A percentile compares a stretch with the other conserved stretches of the same genome.
Conservation (phyloP, 2,113 vertebrate genomes). For the Scatophagus argus region DNA sequence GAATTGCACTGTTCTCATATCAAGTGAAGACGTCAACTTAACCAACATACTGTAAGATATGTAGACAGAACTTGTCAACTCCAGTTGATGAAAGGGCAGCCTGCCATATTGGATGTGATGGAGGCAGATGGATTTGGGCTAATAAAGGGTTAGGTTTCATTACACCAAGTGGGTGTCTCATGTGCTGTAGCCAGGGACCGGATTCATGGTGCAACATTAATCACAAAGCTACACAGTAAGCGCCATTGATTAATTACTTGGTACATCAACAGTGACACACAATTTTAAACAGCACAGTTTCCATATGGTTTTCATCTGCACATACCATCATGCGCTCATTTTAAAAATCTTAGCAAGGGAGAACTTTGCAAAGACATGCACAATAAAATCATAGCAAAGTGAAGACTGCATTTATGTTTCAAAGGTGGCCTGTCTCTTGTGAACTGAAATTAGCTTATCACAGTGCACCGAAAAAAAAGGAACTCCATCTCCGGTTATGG, state of each 20-base stretch:
- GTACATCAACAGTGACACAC: constrained; percentile 17
- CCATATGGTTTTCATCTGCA: background rate
- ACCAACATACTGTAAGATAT: background rate
- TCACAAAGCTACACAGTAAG: constrained; percentile 40
- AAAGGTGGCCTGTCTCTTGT: constrained; percentile 5
- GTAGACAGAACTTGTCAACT: background rate
- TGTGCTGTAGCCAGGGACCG: constrained; percentile 35
- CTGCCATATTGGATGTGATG: constrained; percentile 30
- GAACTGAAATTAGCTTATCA: constrained; percentile 43
- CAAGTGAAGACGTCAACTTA: background rate
- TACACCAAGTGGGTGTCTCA: constrained; percentile 35
- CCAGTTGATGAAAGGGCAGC: constrained; percentile 12
- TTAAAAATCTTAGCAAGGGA: background rate
- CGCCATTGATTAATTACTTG: constrained; percentile 41
- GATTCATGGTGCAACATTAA: constrained; percentile 49
- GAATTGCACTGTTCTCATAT: background rate
- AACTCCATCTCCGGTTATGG: constrained; percentile 44
- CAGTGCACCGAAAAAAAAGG: constrained; percentile 33
- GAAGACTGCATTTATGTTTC: constrained; percentile 1
- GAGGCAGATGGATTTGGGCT: constrained; percentile 59
- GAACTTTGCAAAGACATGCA: background rate
- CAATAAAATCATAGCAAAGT: background rate
- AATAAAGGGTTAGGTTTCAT: constrained; percentile 64
- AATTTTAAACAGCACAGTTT: constrained; percentile 3
- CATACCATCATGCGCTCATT: background rate